Evolutionary conservation across 2,888 invertebrate genomes (phyloP).

Genomic region (Coenonympha arcania): DNA sequence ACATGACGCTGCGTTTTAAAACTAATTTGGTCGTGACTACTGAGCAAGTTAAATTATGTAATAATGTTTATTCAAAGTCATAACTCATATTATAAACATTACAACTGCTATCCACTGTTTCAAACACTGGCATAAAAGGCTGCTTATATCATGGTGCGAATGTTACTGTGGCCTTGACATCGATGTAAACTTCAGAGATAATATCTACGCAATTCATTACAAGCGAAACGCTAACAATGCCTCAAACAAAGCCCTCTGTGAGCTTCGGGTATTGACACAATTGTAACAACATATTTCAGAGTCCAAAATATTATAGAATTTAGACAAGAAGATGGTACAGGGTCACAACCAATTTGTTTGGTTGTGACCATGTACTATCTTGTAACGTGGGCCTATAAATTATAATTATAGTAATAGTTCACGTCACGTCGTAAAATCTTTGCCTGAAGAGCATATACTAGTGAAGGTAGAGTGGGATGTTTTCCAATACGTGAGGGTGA

Average conservation of each 20-base stretch:
- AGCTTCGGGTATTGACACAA: slow-evolving; percentile 6
- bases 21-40: slow-evolving; percentile 11
- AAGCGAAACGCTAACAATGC: slow-evolving; percentile 53
- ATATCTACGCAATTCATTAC: slow-evolving; percentile 54
- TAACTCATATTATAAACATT: slow-evolving; percentile 15
- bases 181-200: slow-evolving; percentile 55
- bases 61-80: slow-evolving; percentile 13
- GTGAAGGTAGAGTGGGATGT: no score
- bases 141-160: slow-evolving; percentile 43
- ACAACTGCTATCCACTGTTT: slow-evolving; percentile 21
- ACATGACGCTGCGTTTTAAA: background rate
- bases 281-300: slow-evolving; percentile 1
- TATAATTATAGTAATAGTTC: no score
- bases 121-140: slow-evolving; percentile 40
- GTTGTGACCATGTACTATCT: no score
- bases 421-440: no score
- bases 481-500: no score
- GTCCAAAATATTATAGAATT: background rate
- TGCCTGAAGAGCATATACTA: no score
- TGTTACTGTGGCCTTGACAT: slow-evolving; percentile 64
- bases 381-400: no score
- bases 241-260: slow-evolving; percentile 25
- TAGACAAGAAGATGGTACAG: no score
- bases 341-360: no score
- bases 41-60: no score